Base-by-base conservation (phyloP, 92 coral and sea anemone genomes). In the Phenganax marumi region DNA sequence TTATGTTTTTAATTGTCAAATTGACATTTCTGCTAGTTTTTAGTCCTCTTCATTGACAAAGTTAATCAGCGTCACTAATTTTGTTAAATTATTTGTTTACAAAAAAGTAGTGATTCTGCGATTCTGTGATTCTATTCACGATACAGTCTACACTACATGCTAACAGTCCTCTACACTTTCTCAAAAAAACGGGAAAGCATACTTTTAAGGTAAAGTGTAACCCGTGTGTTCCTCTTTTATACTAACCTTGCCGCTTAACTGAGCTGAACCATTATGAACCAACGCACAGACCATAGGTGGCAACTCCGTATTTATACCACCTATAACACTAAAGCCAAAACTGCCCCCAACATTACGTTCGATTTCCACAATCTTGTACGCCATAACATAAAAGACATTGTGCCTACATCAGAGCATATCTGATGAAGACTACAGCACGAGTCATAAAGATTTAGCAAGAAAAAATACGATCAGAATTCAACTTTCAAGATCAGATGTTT, bases 221-320 rank as follows among this genome's bases (percentile, higher is more conserved):
- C 43, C 17, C 56, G 68, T 5, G 5, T 33, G 2, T 33, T 33
- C 2, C 5, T 33, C 43, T 33, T 33, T 5, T 33, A 33, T 5
- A 73, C 68, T 84, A 69, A 96, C 99, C 93, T 84, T 91, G 33
- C 97, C 97, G 64, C 91, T 93, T 24, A 96, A 85, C 68, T 92
- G 96, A 39, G 99, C 99, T 64, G 99, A 88, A 18, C 99, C 99
- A 84, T 96, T 91, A 52, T 96, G 97, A 16, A 96, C 99, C 17
- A 96, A 69, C 10, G 99, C 99, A 88, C 99, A 91, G 33, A 96
- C 90, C 99, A 96, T 96, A 10, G 99, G 99, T 11, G 99, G 99
- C n/a, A 96, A 80, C 76, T 92, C 97, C 0, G 97, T 96, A 54
- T 96, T 97, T 0, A 96, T 91, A 62, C 99, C 99, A 51, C 99